A percentile compares a stretch with the other conserved stretches of the same genome.
phyloP scores from a whole-genome alignment of 2,797 vertebrate genomes.

The Thalassophryne amazonica region DNA sequence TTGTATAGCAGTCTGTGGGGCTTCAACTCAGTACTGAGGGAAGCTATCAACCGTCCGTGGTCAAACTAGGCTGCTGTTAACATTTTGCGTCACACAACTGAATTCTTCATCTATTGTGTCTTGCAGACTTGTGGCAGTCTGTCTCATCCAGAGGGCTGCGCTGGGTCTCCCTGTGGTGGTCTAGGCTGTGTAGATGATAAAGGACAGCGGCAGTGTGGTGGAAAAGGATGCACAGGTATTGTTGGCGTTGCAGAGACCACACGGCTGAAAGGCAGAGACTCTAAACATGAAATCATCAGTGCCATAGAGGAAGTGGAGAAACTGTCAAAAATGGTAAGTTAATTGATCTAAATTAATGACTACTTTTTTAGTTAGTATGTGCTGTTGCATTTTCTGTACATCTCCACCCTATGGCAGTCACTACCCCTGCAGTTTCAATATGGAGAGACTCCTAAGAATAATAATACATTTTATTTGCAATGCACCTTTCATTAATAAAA shows the following conservation, averaged over 20 bases:
- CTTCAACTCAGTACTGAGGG: no score
- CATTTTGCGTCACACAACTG: no score
- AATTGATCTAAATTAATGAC: neutral
- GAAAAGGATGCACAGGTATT: conserved; percentile 84
- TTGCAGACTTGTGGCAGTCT: conserved; percentile 87
- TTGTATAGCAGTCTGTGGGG: no score
- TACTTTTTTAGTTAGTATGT: neutral
- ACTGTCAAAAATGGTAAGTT: conserved; percentile 90
- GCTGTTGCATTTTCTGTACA: neutral
- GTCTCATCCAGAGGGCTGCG: conserved; percentile 78
- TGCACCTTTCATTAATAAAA: no score
- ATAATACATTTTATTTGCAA: no score
- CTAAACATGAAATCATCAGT: conserved; percentile 85
- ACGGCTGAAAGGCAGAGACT: conserved; percentile 85
- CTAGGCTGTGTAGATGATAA: conserved; percentile 82
- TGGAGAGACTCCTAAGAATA: no score
- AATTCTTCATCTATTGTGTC: neutral
- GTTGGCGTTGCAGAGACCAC: conserved; percentile 78
- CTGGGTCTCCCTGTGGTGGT: conserved; percentile 84
- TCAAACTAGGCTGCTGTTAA: no score
- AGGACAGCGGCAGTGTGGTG: conserved; percentile 83
- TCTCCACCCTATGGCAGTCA: no score
- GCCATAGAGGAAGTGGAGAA: conserved; percentile 93
- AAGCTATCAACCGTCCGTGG: no score
- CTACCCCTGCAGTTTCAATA: no score